A percentile compares a stretch with the other conserved stretches of the same genome.
These are phyloP conservation scores for Cyanoramphus novaezelandiae DNA, from an alignment of 2,113 vertebrate genomes.

Conservation along the genomic window DNA sequence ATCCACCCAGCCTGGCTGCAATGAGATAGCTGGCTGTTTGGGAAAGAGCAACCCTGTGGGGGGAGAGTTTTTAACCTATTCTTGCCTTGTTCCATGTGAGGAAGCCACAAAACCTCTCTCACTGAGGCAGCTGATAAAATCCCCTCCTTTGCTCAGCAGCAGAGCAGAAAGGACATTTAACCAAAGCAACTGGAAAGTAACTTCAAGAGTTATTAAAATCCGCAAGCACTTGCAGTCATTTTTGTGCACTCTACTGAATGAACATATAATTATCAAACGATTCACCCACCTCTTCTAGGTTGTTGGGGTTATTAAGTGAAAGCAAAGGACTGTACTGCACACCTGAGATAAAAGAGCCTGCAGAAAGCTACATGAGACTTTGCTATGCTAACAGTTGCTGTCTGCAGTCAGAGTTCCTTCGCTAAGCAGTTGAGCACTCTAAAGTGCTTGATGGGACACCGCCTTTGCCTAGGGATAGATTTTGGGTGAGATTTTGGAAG, in stretches of 20 bases:
- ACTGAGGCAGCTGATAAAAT: neutral
- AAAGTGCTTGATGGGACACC: neutral
- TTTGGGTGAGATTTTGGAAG: conserved; percentile 28
- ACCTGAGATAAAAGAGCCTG: neutral
- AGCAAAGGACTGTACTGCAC: neutral
- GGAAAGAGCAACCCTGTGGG: neutral
- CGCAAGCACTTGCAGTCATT: neutral
- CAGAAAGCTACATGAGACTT: neutral
- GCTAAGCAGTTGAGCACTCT: neutral
- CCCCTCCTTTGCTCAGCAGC: neutral
- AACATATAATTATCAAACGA: neutral
- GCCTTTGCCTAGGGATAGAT: neutral
- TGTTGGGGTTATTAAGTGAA: neutral
- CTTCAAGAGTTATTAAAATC: neutral
- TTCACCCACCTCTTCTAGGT: neutral
- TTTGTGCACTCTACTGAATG: neutral
- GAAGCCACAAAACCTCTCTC: neutral
- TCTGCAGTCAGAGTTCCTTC: neutral
- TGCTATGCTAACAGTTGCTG: neutral
- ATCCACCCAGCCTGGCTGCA: conserved; percentile 18
- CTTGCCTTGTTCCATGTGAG: neutral
- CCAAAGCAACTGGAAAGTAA: neutral
- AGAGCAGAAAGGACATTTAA: neutral
- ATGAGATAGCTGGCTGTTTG: neutral
- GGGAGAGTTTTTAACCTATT: neutral